phyloP scores from a whole-genome alignment of 2,797 vertebrate species.

The Xyrichtys novacula region DNA sequence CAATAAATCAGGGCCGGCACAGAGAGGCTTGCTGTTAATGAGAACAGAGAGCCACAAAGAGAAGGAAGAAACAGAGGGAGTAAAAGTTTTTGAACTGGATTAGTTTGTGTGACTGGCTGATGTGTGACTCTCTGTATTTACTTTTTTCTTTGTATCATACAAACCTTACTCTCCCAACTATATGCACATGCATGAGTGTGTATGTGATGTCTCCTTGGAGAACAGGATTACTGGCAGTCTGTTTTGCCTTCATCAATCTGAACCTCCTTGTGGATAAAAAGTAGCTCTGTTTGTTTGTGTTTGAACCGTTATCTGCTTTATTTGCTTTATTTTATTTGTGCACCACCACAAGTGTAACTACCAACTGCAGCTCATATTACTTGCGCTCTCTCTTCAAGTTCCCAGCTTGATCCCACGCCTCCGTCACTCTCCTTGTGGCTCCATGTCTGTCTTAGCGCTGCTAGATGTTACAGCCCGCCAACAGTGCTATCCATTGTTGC shows the following conservation, averaged over 20 bases:
- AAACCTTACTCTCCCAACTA: conserved; percentile 21
- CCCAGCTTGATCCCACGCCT: conserved; percentile 17
- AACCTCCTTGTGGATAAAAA: conserved; percentile 31
- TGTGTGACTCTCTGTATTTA: conserved; percentile 16
- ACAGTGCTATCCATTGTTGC: conserved; percentile 62
- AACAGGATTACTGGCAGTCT: conserved; percentile 53
- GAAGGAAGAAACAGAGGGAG: conserved; percentile 13
- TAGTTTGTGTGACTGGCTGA: background rate
- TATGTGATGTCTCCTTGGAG: conserved; percentile 27
- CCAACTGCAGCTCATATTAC: background rate
- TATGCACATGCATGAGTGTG: conserved; percentile 20
- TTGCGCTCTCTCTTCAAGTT: conserved; percentile 3
- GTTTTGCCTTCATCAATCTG: conserved; percentile 56
- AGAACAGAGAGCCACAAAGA: conserved; percentile 43
- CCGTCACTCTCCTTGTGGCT: conserved; percentile 32
- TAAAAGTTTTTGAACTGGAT: conserved; percentile 41
- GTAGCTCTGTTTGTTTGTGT: conserved; percentile 31
- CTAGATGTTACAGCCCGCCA: conserved; percentile 15
- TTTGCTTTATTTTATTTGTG: background rate
- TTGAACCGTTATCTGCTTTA: conserved; percentile 18
- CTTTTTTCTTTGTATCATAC: conserved; percentile 27
- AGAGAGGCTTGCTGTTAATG: conserved; percentile 67
- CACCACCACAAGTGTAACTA: conserved; percentile 1
- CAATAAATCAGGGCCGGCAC: conserved; percentile 70
- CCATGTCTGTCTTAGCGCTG: conserved; percentile 34